Base-by-base conservation (phyloP, 2,888 invertebrate genomes). In the Ormyrus pomaceus region DNA sequence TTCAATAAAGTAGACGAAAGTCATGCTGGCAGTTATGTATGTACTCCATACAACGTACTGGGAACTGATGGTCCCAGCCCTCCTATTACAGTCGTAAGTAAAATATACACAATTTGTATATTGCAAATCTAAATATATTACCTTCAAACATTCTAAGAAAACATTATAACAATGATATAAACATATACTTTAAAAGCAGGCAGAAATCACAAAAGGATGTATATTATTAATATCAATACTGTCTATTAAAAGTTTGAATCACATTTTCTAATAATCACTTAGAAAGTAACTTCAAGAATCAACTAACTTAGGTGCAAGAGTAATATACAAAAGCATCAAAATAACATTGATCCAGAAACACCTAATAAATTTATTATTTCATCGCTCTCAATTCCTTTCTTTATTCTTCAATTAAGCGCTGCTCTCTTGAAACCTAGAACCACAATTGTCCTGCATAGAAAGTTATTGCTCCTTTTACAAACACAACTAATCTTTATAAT, bases 21-120 rank as follows among this genome's bases (percentile, higher is more conserved):
- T 7, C 97, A 97, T 91, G 95, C 95, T 83, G 98, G 98, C 62
- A 93, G 94, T 86, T 98, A 98, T 91, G 95, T 96, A 81, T 98
- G 98, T 91, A 97, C 97, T 46, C 98, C 98, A 65, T 96, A 95
- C 92, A 98, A 98, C 91, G 94, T 95, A 84, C 93, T 97, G 87
- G 98, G 98, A 71, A 95, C 96, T 50, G 95, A 95, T 85, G 96
- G 97, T 8, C 94, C 96, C 46, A 97, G 97, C 74, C 94, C 95
- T 53, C 93, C 95, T 69, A 97, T 98, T 91, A 95, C 95, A 87
- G 96, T 96, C 87, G 90, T 88, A 82, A 87, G 85, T 34, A 34
- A 34, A 34, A 3, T 34, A 34, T 3, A 34, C 4, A 3, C 34
- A 34, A 34, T 34, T 34, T 34, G 19, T 19, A 19, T 1, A 19